Evolutionary conservation across 2,113 vertebrate genomes (phyloP), one percentile per base, ranked within the genome.

Genomic region (Zingel zingel): DNA sequence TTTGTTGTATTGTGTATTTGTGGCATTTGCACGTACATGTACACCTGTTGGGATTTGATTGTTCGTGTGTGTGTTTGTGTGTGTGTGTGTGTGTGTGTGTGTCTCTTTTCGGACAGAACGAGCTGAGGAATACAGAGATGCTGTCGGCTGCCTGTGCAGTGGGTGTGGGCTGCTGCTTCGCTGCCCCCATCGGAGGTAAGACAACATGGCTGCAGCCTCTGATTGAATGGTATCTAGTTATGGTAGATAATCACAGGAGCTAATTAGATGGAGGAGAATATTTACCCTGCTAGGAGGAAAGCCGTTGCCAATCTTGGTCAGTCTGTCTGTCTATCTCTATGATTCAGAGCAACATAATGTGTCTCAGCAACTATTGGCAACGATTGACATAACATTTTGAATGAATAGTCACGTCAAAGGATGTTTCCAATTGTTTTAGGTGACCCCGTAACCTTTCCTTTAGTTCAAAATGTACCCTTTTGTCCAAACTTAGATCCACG

Each of bases 71-170:
- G 59, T 76, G 61, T 63, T 19, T 65, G 77, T 56, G 14, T 72
- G 15, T 19, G n/a, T 74, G 25, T 53, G 27, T 65, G 51, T 79
- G 47, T 78, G n/a, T 63, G 43, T 63, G 19, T 93, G 56, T 94
- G 84, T 70, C 58, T 87, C 19, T 58, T 79, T 33, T 82, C 43
- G 93, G 95, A 90, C 95, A 99, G 98, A 99, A 99, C 0, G 98
- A 99, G 87, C 95, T 98, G 14, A 96, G 98, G 84, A 99, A 99
- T 93, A 99, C 97, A 0, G 98, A 99, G 94, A 99, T 99, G 98
- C 95, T 99, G 89, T 98, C 98, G 0, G 98, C 98, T 0, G 98
- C 98, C 61, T 99, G 98, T 0, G 98, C 98, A 0, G 98, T 99
- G 4, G 98, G 98, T 11, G 98, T 99, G 1, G 98, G 98, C 84